Base-by-base conservation (phyloP, 2,797 vertebrate genomes). In the Phoxinus dragarum region DNA sequence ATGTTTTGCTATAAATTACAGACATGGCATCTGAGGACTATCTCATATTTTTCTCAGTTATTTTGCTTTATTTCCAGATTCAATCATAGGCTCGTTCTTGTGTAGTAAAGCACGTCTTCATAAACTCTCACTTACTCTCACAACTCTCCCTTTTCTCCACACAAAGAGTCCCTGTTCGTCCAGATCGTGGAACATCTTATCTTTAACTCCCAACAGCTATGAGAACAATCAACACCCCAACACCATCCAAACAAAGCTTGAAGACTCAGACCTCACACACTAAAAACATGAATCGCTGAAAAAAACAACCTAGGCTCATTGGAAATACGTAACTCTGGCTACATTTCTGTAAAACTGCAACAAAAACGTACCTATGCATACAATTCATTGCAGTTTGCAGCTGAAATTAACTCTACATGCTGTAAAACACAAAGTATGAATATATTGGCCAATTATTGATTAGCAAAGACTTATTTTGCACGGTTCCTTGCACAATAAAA, bases 221-320 rank as follows among this genome's bases (percentile, higher is more conserved):
- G 56, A 61, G 76, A 68, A 52, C 59, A 80, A 64, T 42, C 49
- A 80, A 68, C 64, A 54, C 47, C 64, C 44, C 44, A 38, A 69
- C 31, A 74, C 52, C 42, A 74, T 56, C 36, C 61, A 84, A 68
- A 66, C 82, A 64, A 84, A 34, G 59, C 17, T 34, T 73, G 38
- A 42, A 21, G 23, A 31, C 72, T 71, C 81, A 61, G 54, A 78
- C 75, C 54, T 78, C 56, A 78, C 75, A 78, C 36, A 16, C 75
- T 61, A 42, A 42, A 78, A 38, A 42, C 56, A 78, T 78, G 31
- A 27, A 44, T 64, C 1, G 14, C 14, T 78, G 7, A 27, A 42
- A 61, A 77, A 61, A n/a, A 0, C 49, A 56, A 38, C 3, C 6
- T 21, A 61, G 38, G 54, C 56, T 61, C 8, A n/a, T 31, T 19